Base-by-base conservation (phyloP, 2,888 invertebrate species). In the Lycaena phlaeas region DNA sequence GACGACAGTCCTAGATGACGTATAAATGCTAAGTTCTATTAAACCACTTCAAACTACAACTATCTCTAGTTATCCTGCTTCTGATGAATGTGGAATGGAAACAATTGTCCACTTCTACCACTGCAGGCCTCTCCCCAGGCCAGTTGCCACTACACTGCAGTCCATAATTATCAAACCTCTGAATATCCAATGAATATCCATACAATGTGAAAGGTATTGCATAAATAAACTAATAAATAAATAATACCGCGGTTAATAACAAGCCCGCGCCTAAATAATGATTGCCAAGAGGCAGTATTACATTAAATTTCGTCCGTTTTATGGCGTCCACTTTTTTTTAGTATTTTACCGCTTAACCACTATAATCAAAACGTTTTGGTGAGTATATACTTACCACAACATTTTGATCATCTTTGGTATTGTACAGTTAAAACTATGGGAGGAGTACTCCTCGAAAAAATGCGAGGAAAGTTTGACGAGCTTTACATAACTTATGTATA, bases 191-290 rank as follows among this genome's bases (percentile, higher is more conserved):
- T 10, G 11, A 11, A 31, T 17, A 31, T 11, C 31, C 31, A 31
- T 31, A 34, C 34, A 34, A 34, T 34, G 34, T 34, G 34, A 34
- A 34, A 34, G 34, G 34, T 34, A 34, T 34, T 34, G 34, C 34
- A 34, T 34, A 34, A 34, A 34, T 34, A 22, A 22, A 34, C 34
- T 34, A 79, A 82, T 82, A 79, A 79, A 78, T 77, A 81, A 81
- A 79, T 79, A 79, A 74, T 68, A 65, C 69, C 74, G 74, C 75
- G 72, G 79, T 75, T 84, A 84, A 84, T 84, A 81, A 81, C 78
- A 78, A 79, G 78, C 62, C 59, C 52, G 61, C 54, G 49, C 61
- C 64, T 76, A 76, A 82, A 70, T 81, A 81, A 84, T 81, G 76
- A 68, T 54, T 73, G 72, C 82, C 81, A 79, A 78, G 53, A 81